Percentiles rank a stretch among this genome's conserved stretches.
Conservation (phyloP, 2,888 invertebrate genomes). For the Drosophila robusta region DNA sequence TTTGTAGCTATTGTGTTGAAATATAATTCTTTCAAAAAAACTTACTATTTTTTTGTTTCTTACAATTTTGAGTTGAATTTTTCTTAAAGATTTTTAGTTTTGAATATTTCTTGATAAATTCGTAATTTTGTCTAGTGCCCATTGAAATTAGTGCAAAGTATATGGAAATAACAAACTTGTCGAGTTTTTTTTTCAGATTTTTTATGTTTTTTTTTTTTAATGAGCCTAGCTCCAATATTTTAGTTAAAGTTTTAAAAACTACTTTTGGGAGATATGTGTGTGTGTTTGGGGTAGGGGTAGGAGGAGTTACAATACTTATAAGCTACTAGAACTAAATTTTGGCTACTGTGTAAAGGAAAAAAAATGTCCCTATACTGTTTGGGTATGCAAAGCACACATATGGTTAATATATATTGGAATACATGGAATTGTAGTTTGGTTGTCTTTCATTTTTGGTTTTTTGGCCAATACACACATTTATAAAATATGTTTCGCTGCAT, state of each 20-base stretch:
- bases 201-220: not conserved
- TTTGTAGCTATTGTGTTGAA: slow-evolving; percentile 24
- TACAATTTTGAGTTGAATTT: slow-evolving; percentile 50
- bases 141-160: slow-evolving; percentile 71
- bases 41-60: slow-evolving; percentile 18
- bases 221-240: slow-evolving; percentile 48
- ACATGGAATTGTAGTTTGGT: slow-evolving; percentile 12
- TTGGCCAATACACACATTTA: slow-evolving; percentile 59
- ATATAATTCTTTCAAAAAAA: slow-evolving; percentile 29
- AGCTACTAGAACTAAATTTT: slow-evolving; percentile 29
- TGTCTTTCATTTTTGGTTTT: not conserved
- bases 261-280: slow-evolving; percentile 59
- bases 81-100: slow-evolving; percentile 23
- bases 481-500: slow-evolving; percentile 63
- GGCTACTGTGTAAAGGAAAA: slow-evolving; percentile 35
- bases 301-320: slow-evolving; percentile 10
- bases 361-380: slow-evolving; percentile 25
- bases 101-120: slow-evolving; percentile 39
- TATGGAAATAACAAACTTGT: slow-evolving; percentile 56
- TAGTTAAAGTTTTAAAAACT: slow-evolving; percentile 45
- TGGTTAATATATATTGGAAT: slow-evolving; percentile 25
- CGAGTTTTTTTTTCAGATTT: slow-evolving; percentile 12
- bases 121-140: slow-evolving; percentile 63
- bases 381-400: slow-evolving; percentile 36
- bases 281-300: slow-evolving; percentile 26